These are phyloP conservation scores for Dusona sp. DNA, from an alignment of 2,888 invertebrate genomes.

Conservation along the genomic window DNA sequence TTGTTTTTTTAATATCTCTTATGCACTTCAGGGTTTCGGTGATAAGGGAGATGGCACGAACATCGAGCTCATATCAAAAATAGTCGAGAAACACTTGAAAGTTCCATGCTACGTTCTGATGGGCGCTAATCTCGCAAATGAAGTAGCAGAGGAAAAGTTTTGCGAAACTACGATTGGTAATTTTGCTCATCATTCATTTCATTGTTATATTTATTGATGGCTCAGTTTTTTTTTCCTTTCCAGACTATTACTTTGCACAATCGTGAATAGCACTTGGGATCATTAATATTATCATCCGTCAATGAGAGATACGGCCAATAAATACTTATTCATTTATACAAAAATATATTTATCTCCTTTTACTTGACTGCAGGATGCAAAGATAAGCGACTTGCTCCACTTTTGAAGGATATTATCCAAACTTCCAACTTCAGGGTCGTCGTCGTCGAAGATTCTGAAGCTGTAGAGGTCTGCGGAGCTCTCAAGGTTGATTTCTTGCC, in stretches of 20 bases:
- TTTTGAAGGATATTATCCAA: conserved; percentile 87
- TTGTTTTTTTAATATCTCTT: conserved; percentile 15
- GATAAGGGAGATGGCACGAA: conserved; percentile 85
- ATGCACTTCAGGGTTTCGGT: conserved; percentile 85
- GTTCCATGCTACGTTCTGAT: conserved; percentile 89
- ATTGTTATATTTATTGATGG: neutral
- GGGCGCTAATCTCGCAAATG: conserved; percentile 90
- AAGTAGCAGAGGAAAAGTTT: conserved; percentile 89
- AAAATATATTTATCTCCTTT: neutral
- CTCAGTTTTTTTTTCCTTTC: neutral
- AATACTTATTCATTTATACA: neutral
- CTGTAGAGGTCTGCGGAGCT: conserved; percentile 90
- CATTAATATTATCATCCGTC: neutral
- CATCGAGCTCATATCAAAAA: conserved; percentile 88
- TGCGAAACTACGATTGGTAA: conserved; percentile 89
- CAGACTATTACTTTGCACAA: neutral
- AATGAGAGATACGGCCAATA: neutral
- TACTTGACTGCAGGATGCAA: conserved; percentile 82
- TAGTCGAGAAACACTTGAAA: conserved; percentile 86
- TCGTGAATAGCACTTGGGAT: too few relatives aligned
- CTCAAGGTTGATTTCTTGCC: conserved; percentile 83
- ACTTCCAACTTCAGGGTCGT: conserved; percentile 89
- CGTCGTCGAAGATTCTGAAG: conserved; percentile 88
- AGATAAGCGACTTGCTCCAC: conserved; percentile 85
- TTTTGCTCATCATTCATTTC: conserved; percentile 1